These are phyloP conservation scores for Eolophus roseicapilla DNA, from an alignment of 2,113 vertebrate species.

Conservation along the genomic window DNA sequence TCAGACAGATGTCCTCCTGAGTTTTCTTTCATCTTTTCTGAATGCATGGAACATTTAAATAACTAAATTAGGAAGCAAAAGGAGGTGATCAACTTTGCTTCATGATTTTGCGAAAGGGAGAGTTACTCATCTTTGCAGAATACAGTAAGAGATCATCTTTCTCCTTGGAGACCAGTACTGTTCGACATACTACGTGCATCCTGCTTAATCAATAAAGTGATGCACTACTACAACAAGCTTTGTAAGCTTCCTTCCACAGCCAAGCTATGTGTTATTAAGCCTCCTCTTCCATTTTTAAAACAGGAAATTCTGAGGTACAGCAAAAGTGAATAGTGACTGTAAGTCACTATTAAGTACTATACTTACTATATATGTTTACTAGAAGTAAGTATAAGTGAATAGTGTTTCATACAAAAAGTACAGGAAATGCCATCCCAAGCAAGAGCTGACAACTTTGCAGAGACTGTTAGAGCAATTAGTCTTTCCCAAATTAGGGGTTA, in stretches of 20 bases:
- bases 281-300: neutral
- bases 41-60: slow-evolving; percentile 10
- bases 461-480: neutral
- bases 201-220: neutral
- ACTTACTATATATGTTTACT: neutral
- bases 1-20: neutral
- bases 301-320: neutral
- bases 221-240: neutral
- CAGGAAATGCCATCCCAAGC: neutral
- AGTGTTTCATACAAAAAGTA: neutral
- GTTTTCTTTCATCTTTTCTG: neutral
- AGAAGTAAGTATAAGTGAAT: neutral
- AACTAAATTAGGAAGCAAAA: slow-evolving; percentile 17
- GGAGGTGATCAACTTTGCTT: neutral
- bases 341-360: neutral
- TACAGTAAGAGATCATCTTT: neutral
- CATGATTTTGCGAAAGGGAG: neutral
- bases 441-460: neutral
- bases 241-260: neutral
- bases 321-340: neutral
- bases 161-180: neutral
- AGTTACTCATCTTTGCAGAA: neutral
- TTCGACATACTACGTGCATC: neutral
- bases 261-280: neutral
- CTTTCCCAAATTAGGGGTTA: slow-evolving; percentile 5